A percentile compares a stretch with the other conserved stretches of the same genome.
phyloP scores from a whole-genome alignment of 1,140 invertebrate species.

The Drosophila serrata region DNA sequence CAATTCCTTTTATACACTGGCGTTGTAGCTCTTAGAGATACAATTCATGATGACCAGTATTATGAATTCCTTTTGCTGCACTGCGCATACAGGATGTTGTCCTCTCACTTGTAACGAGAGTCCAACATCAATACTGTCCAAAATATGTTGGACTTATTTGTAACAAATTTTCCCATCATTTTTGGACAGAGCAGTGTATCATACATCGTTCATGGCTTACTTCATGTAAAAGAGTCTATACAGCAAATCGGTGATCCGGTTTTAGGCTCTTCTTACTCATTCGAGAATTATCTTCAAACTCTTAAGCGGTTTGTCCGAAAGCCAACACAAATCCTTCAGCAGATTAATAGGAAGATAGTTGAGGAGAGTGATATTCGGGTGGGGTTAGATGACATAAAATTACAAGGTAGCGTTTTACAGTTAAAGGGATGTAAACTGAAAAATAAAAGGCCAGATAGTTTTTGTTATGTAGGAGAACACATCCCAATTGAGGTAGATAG shows the following conservation, averaged over 20 bases:
- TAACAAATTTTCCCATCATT: neutral
- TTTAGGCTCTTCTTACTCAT: no score
- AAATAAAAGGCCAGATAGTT: neutral
- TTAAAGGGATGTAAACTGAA: neutral
- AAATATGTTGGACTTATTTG: neutral
- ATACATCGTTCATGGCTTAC: neutral
- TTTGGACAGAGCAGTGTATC: neutral
- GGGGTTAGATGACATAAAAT: neutral
- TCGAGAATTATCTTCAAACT: constrained; percentile 4
- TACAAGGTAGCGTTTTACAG: neutral
- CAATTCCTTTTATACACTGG: no score
- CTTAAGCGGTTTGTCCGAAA: constrained; percentile 1
- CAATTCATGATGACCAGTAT: neutral
- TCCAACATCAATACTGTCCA: neutral
- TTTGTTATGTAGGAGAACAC: neutral
- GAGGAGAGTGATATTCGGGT: neutral
- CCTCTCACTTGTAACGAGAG: neutral
- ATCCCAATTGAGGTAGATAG: neutral
- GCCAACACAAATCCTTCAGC: neutral
- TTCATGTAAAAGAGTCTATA: neutral
- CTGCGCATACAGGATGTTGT: neutral
- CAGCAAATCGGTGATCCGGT: no score
- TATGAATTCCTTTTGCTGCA: neutral
- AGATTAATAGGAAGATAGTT: neutral
- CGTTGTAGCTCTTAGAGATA: neutral